Percentiles rank a stretch among this genome's conserved stretches.
These are phyloP conservation scores for Amaurobius ferox DNA, from an alignment of 2,888 invertebrate species.

Conservation along the genomic window DNA sequence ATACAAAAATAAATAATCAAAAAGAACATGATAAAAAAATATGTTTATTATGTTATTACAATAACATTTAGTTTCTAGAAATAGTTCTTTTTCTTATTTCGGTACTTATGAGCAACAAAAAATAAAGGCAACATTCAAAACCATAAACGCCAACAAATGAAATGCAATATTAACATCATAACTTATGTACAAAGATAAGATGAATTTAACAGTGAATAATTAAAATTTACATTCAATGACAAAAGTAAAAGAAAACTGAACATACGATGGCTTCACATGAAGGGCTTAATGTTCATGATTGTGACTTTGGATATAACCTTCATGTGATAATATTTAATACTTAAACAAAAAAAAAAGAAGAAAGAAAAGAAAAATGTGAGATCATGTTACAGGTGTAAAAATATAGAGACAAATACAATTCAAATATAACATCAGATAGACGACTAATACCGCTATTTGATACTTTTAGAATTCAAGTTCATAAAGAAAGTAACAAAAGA, in stretches of 20 bases:
- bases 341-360: neutral
- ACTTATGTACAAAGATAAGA: constrained; percentile 50
- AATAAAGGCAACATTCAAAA: constrained; percentile 43
- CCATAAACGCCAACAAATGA: constrained; percentile 52
- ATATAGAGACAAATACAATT: constrained; percentile 5
- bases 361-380: neutral
- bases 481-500: neutral
- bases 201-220: constrained; percentile 11
- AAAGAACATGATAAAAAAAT: constrained; percentile 60
- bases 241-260: neutral
- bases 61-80: constrained; percentile 61
- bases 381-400: constrained; percentile 6
- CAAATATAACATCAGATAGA: constrained; percentile 14
- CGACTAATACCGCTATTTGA: neutral
- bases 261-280: neutral
- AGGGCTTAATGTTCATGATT: constrained; percentile 8
- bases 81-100: constrained; percentile 55
- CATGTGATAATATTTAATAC: constrained; percentile 1
- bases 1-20: too few relatives aligned
- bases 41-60: constrained; percentile 60
- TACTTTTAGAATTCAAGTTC: neutral
- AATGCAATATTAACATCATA: constrained; percentile 53
- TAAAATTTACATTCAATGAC: neutral
- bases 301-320: constrained; percentile 13
- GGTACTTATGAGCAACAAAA: constrained; percentile 47